Base-by-base conservation (phyloP, 2,797 vertebrate genomes). In the Malurus splendens region DNA sequence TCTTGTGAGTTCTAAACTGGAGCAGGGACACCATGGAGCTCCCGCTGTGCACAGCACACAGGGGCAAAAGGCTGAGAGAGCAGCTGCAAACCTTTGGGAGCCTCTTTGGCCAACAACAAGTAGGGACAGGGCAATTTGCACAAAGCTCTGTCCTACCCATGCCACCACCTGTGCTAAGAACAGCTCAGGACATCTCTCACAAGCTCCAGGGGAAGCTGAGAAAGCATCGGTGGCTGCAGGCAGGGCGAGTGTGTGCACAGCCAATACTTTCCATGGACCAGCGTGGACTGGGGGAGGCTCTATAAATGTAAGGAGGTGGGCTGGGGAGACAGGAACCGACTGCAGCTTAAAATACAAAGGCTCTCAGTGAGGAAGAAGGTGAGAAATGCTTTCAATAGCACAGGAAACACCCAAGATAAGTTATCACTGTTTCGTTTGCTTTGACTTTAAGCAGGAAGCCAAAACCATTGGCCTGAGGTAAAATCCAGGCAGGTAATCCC, bases 321-420 rank as follows among this genome's bases (percentile, higher is more conserved):
- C 64, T 91, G 68, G 68, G 78, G 61, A 44, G 38, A 84, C 38
- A 76, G 72, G 57, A 92, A 82, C 56, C 0, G 0, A 48, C 59
- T 82, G 67, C 67, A 86, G 71, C 78, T 79, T 62, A 47, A 88
- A 93, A 88, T 44, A 86, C 67, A 89, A 82, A 83, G 33, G 23
- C 36, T 86, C 9, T 22, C 42, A 28, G 42, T n/a, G 60, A 75
- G 74, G 38, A 89, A 78, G 45, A 89, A 68, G 86, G 52, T 50
- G 71, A 90, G 67, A 86, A 92, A 87, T 44, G 47, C 38, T 82
- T 89, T 81, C 76, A 70, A 14, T 59, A 72, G 45, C 38, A 70
- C 82, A 70, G 67, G 77, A 60, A 94, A 94, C 92, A 79, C 92
- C 87, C 83, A 79, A 84, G 92, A 94, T 94, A 93, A 86, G 42